phyloP scores from a whole-genome alignment of 2,888 invertebrate species.

The Ypsolopha scabrella region DNA sequence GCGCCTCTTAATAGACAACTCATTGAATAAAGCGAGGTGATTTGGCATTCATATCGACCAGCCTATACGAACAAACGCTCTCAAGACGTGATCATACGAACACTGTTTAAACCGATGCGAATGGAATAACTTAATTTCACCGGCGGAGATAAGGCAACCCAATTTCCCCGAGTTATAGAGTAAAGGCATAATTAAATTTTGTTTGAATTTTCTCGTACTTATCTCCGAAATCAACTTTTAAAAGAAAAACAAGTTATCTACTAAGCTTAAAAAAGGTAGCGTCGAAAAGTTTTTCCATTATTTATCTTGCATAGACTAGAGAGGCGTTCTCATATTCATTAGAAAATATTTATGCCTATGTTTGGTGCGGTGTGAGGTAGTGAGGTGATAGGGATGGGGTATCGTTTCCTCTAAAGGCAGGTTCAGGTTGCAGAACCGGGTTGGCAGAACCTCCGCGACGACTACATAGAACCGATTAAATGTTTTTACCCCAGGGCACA shows the following conservation, averaged over 20 bases:
- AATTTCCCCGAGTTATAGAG: conserved; percentile 14
- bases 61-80: not conserved
- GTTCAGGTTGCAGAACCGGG: conserved; percentile 11
- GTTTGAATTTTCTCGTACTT: conserved; percentile 13
- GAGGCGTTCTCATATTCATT: not conserved
- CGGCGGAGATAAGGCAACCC: conserved; percentile 24
- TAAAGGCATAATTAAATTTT: conserved; percentile 39
- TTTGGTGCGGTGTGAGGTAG: not conserved
- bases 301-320: not conserved
- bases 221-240: not conserved
- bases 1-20: conserved; percentile 32
- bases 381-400: conserved; percentile 10
- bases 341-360: too few species aligned
- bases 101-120: conserved; percentile 28
- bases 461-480: conserved; percentile 47
- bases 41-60: conserved; percentile 31
- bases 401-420: conserved; percentile 28
- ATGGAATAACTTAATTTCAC: conserved; percentile 37
- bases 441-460: conserved; percentile 13
- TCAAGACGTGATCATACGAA: not conserved
- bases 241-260: not conserved
- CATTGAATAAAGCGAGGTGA: conserved; percentile 32
- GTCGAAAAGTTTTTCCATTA: not conserved
- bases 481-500: conserved; percentile 36
- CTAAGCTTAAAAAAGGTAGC: not conserved